Base-by-base conservation (phyloP, 2,113 vertebrate genomes). In the Pristiophorus japonicus region DNA sequence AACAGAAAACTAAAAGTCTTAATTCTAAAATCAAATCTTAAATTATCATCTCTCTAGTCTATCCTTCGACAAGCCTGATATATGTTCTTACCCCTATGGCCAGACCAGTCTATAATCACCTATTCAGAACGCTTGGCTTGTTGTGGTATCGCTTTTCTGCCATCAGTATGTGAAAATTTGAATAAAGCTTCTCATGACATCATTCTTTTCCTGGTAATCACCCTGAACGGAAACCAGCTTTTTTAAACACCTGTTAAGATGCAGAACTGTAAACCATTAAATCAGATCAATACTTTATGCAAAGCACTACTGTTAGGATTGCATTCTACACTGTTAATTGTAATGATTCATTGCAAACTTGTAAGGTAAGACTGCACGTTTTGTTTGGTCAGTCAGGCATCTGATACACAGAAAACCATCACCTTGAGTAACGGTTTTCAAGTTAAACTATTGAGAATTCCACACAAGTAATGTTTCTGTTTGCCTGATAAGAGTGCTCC, bases 361-460 rank as follows among this genome's bases (percentile, higher is more conserved):
- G 55, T 20, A 14, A 62, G 16, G 87, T 34, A 90, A n/a, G 55
- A 62, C 30, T 62, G 59, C 75, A 20, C 5, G 30, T 62, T n/a
- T 59, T 63, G 55, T 91, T 59, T 7, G 59, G 59, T 34, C 55
- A 91, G 51, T 91, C 88, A 91, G 38, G 34, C 59, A 5, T n/a
- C 34, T 38, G 88, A 63, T 16, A 62, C 34, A 90, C n/a, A 62
- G 30, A 91, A 81, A 20, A 34, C 88, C 59, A 12, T 55, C 55
- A 62, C n/a, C 88, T 38, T 88, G 85, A 55, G 47, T 88, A 59
- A 30, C 88, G 63, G 34, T 91, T 63, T 91, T 55, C 88, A 91
- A 91, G 16, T 55, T 91, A 0, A 34, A 91, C 30, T 5, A 63
- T 38, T 91, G 34, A 91, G 88, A 14, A n/a, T 38, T 63, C 88